Conservation (phyloP, 2,113 vertebrate genomes). For the Sylvia atricapilla region DNA sequence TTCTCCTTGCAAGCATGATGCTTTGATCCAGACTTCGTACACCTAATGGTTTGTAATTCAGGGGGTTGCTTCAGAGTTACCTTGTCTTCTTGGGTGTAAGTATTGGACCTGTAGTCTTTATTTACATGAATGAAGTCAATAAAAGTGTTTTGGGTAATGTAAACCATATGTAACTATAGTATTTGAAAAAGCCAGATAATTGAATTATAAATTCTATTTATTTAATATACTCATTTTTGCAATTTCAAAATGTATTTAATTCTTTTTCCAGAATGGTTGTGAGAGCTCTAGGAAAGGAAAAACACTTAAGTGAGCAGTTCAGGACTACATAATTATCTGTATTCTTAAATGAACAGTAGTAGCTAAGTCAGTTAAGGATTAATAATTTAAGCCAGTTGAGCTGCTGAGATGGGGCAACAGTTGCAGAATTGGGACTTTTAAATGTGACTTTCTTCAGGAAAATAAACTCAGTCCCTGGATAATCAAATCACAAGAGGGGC, state of each 20-base stretch:
- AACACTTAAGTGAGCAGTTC: not conserved
- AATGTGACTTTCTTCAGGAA: not conserved
- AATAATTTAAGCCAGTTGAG: constrained; percentile 18
- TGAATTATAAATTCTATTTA: constrained; percentile 40
- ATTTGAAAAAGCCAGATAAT: constrained; percentile 46
- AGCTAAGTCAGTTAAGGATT: constrained; percentile 34
- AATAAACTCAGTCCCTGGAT: constrained; percentile 41
- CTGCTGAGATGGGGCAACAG: not conserved
- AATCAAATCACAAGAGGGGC: constrained; percentile 56
- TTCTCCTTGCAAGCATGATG: not conserved
- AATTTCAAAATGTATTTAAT: not conserved
- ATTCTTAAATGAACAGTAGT: constrained; percentile 39
- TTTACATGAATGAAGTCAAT: not conserved
- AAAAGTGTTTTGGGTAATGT: not conserved
- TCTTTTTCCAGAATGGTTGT: not conserved
- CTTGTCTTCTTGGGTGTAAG: not conserved
- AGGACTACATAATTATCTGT: not conserved
- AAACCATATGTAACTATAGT: not conserved
- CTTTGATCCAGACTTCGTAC: not conserved
- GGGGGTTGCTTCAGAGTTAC: not conserved
- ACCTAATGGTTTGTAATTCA: not conserved
- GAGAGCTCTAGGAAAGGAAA: not conserved
- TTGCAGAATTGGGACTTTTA: not conserved
- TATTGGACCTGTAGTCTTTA: not conserved
- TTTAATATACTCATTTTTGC: not conserved